phyloP scores from a whole-genome alignment of 2,888 invertebrate genomes.

The Esperia sulphurella region DNA sequence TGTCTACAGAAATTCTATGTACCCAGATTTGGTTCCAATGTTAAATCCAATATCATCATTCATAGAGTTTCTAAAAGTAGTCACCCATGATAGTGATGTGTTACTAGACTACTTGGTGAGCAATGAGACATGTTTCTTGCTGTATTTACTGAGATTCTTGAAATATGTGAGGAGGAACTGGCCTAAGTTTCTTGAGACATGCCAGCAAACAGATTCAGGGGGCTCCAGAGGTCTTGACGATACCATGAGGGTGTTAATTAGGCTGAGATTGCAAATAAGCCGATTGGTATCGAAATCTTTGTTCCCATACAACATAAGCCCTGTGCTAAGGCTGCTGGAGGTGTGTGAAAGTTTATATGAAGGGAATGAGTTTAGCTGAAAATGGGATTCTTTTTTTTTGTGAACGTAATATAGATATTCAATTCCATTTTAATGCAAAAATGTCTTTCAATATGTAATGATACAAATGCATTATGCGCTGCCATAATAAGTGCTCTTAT shows the following conservation, averaged over 20 bases:
- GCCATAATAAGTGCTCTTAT: too few species aligned
- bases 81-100: conserved; percentile 89
- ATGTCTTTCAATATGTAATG: too few species aligned
- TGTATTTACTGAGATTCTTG: conserved; percentile 90
- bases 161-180: conserved; percentile 92
- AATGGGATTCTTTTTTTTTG: conserved; percentile 5
- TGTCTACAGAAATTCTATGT: conserved; percentile 88
- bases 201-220: conserved; percentile 81
- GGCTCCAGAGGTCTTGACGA: conserved; percentile 83
- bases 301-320: conserved; percentile 94
- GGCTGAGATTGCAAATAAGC: conserved; percentile 88
- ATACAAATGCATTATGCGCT: too few species aligned
- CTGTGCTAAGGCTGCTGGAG: conserved; percentile 89
- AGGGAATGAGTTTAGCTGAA: conserved; percentile 88
- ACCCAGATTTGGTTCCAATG: conserved; percentile 89
- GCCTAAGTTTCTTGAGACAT: conserved; percentile 89
- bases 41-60: conserved; percentile 93
- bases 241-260: conserved; percentile 90
- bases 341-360: conserved; percentile 92
- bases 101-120: conserved; percentile 91
- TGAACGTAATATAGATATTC: too few species aligned
- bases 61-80: conserved; percentile 90
- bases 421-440: too few species aligned
- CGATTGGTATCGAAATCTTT: conserved; percentile 89
- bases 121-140: conserved; percentile 93